phyloP scores from a whole-genome alignment of 2,113 vertebrate genomes.

The Dicerorhinus sumatrensis region DNA sequence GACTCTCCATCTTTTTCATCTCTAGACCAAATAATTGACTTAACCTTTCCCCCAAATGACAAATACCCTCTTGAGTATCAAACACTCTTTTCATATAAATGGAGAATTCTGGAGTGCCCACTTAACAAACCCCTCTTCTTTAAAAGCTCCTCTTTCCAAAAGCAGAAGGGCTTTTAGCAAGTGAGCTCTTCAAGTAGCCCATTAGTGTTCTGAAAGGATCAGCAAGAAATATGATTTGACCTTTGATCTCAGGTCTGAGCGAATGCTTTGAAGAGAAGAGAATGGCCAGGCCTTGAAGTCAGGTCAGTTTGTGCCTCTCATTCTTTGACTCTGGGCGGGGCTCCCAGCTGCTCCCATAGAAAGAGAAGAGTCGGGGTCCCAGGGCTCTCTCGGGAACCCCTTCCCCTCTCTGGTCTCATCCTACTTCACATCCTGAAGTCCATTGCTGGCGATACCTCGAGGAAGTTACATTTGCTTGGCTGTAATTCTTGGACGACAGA shows the following conservation, averaged over 20 bases:
- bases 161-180: constrained; percentile 56
- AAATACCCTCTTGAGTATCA: constrained; percentile 68
- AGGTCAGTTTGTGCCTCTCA: background rate
- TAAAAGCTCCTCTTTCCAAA: constrained; percentile 57
- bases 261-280: constrained; percentile 24
- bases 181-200: constrained; percentile 47
- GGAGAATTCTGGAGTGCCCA: constrained; percentile 59
- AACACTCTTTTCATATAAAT: constrained; percentile 60
- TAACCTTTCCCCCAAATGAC: constrained; percentile 67
- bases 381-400: background rate
- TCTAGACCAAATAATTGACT: constrained; percentile 74
- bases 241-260: constrained; percentile 62
- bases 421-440: background rate
- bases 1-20: constrained; percentile 67
- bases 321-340: fast-evolving
- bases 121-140: constrained; percentile 49
- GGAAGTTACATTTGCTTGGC: background rate
- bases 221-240: constrained; percentile 54
- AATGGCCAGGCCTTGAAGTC: background rate
- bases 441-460: background rate
- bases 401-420: background rate
- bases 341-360: background rate
- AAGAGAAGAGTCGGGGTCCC: background rate
- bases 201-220: constrained; percentile 59
- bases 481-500: background rate